A percentile compares a stretch with the other conserved stretches of the same genome.
Evolutionary conservation across 2,797 vertebrate genomes (phyloP).

Genomic region (Onychomys leucogaster): DNA sequence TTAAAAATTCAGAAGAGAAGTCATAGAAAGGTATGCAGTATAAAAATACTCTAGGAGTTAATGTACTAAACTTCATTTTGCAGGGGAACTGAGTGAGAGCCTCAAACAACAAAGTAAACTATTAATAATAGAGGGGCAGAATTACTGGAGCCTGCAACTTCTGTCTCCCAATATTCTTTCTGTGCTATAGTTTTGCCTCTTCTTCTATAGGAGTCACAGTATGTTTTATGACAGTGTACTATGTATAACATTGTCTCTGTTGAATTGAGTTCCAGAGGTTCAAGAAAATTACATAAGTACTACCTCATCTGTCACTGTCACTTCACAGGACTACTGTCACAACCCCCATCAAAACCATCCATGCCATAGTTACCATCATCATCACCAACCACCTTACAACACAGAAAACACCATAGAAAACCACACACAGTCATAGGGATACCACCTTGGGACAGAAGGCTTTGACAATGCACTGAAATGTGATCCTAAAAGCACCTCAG

Average conservation of each 20-base stretch:
- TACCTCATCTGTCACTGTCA: neutral
- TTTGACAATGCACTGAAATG: neutral
- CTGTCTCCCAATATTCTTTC: neutral
- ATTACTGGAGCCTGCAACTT: neutral
- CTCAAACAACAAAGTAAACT: neutral
- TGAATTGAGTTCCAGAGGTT: neutral
- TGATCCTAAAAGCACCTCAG: neutral
- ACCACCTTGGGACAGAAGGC: neutral
- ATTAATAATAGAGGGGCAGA: neutral
- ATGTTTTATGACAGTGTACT: neutral
- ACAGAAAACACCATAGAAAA: neutral
- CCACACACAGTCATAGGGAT: neutral
- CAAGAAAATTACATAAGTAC: neutral
- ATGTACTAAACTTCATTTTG: neutral
- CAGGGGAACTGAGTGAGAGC: constrained; percentile 3
- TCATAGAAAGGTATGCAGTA: neutral
- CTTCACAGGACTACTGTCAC: neutral
- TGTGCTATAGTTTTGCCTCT: neutral
- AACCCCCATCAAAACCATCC: neutral
- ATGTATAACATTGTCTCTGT: neutral
- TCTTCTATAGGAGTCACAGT: neutral
- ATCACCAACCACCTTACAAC: neutral
- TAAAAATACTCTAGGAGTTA: neutral
- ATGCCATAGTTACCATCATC: too few species aligned
- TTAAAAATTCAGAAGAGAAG: neutral